Percentiles rank a stretch among this genome's conserved stretches.
phyloP scores from a whole-genome alignment of 2,888 invertebrate species.

The Drosophila merina region DNA sequence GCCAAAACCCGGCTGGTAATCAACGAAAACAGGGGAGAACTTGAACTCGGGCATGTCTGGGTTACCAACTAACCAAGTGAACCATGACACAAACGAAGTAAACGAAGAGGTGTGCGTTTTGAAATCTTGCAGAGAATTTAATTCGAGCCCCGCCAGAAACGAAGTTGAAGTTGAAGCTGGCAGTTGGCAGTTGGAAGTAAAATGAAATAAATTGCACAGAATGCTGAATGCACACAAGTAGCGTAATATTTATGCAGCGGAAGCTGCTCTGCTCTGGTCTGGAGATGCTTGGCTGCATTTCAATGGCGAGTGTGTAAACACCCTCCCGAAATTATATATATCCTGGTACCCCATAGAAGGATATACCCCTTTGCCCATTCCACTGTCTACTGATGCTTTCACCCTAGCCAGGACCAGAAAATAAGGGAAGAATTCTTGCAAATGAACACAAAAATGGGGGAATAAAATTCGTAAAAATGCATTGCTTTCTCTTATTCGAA shows the following conservation, averaged over 20 bases:
- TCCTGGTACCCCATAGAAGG: slow-evolving; percentile 16
- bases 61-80: slow-evolving; percentile 15
- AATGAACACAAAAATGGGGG: slow-evolving; percentile 76
- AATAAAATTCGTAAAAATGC: slow-evolving; percentile 33
- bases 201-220: slow-evolving; percentile 75
- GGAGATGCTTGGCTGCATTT: slow-evolving; percentile 75
- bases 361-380: slow-evolving; percentile 44
- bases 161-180: slow-evolving; percentile 26
- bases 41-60: slow-evolving; percentile 13
- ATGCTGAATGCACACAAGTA: slow-evolving; percentile 72
- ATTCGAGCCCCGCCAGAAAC: slow-evolving; percentile 12
- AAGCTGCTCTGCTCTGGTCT: slow-evolving; percentile 53
- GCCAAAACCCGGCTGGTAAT: slow-evolving; percentile 36
- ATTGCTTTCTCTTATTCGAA: slow-evolving; percentile 33
- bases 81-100: neutral
- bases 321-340: slow-evolving; percentile 48
- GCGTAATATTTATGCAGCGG: slow-evolving; percentile 78
- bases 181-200: slow-evolving; percentile 44
- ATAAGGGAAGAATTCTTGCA: slow-evolving; percentile 79
- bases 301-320: slow-evolving; percentile 67
- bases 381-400: slow-evolving; percentile 43
- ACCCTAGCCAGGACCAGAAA: slow-evolving; percentile 46
- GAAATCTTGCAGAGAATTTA: slow-evolving; percentile 28
- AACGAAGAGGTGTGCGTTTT: neutral
- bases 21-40: slow-evolving; percentile 17